Base-by-base conservation (phyloP, 2,113 vertebrate species). In the Micromys minutus region DNA sequence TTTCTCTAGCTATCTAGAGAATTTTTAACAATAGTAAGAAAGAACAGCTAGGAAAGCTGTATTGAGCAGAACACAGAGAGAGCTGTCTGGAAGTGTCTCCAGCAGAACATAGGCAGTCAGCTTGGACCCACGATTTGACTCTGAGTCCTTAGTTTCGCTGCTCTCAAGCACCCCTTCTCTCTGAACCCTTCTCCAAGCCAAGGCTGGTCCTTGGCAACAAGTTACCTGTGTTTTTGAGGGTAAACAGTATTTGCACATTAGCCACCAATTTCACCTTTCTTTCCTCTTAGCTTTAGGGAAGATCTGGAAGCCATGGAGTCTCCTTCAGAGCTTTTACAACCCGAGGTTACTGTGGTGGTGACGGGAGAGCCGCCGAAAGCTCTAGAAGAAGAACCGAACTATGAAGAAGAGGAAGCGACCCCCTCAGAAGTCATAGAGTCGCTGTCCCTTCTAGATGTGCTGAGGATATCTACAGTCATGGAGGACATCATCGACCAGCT, bases 401-500 rank as follows among this genome's bases (percentile, higher is more conserved):
- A 42, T 76, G 52, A 89, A 55, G 7, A n/a, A 57, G 72, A 88
- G 3, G 11, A 3, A 67, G 69, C 93, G 63, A 9, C 61, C 92
- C 36, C 90, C 89, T 87, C 91, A n/a, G 96, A 96, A 71, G 80
- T 97, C 93, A 95, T 91, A 95, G 93, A 94, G 31, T 91, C 92
- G n/a, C 75, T 98, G 4, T 96, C 97, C 69, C 95, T 93, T 59
- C 76, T 98, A 85, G 98, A 99, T 71, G 94, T 98, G 63, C 94
- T 99, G 63, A 97, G 97, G 45, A 90, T 99, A 45, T 97, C 95
- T 59, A 97, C 98, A 45, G 97, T 99, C 83, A 98, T 99, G 96
- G 98, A 98, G 92, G 98, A 98, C 47, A 98, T 98, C 87, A 72
- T 92, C 0, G 98, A 99, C 89, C 99, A 99, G 90, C 98, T 99